A percentile compares a stretch with the other conserved stretches of the same genome.
Evolutionary conservation across 2,888 invertebrate species (phyloP).

Genomic region (Tupiocoris notatus): DNA sequence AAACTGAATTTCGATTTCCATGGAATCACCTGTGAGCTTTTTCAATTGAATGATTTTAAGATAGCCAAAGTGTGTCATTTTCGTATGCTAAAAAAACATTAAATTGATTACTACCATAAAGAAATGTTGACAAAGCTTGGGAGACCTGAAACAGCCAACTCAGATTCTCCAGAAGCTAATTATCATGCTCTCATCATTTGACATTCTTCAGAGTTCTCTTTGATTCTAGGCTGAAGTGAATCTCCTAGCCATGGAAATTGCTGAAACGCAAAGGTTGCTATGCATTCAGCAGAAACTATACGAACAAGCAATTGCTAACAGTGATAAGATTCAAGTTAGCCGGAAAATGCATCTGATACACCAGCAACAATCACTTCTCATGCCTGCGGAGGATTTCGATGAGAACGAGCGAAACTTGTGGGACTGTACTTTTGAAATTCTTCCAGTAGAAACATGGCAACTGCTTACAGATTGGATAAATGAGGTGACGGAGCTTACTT

Average conservation of each 20-base stretch:
- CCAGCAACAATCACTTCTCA: background rate
- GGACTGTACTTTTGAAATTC: slow-evolving; percentile 19
- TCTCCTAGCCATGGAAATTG: slow-evolving; percentile 14
- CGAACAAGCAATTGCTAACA: background rate
- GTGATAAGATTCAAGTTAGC: background rate
- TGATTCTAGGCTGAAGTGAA: background rate
- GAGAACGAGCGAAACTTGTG: slow-evolving; percentile 8
- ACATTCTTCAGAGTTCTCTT: too few relatives aligned
- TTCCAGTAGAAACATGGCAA: background rate
- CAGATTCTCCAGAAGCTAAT: too few relatives aligned
- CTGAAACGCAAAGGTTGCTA: slow-evolving; percentile 17
- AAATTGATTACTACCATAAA: too few relatives aligned
- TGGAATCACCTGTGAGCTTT: too few relatives aligned
- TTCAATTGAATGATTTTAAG: background rate
- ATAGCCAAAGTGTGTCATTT: background rate
- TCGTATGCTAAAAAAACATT: too few relatives aligned
- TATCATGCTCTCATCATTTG: too few relatives aligned
- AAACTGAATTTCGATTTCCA: too few relatives aligned
- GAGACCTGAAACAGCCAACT: too few relatives aligned
- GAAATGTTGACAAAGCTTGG: too few relatives aligned
- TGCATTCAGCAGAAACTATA: slow-evolving; percentile 1
- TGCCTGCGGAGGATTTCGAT: background rate
- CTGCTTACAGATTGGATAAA: background rate
- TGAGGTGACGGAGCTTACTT: too few relatives aligned
- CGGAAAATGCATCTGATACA: slow-evolving; percentile 7